phyloP scores from a whole-genome alignment of 2,797 vertebrate genomes.

The Perdix hodgsoniae region DNA sequence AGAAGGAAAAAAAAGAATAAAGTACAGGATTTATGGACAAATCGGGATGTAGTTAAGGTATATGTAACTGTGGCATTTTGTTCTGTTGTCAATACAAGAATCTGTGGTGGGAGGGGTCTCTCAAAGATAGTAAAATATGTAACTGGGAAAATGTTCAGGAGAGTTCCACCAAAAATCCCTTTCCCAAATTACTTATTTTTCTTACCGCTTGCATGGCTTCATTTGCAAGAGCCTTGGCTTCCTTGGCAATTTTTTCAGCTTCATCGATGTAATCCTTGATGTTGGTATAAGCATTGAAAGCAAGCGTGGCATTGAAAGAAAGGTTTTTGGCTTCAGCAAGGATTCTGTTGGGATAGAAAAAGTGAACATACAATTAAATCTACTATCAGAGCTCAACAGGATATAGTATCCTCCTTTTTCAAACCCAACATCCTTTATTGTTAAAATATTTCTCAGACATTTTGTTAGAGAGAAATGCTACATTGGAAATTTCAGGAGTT shows the following conservation, averaged over 20 bases:
- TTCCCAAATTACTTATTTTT: neutral
- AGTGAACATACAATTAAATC: conserved; percentile 36
- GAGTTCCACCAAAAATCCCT: neutral
- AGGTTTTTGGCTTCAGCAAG: conserved; percentile 95
- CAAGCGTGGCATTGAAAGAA: conserved; percentile 96
- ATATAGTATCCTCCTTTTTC: neutral
- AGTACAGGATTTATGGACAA: neutral
- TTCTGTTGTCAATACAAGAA: neutral
- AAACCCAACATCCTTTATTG: neutral
- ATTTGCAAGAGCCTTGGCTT: conserved; percentile 86
- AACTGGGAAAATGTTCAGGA: neutral
- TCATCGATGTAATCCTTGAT: conserved; percentile 91
- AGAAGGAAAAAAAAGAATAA: neutral
- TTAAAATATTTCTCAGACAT: neutral
- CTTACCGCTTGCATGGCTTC: conserved; percentile 91
- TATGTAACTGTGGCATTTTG: neutral
- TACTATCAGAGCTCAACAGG: neutral
- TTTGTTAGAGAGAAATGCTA: neutral
- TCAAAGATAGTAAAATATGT: neutral
- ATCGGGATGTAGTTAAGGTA: neutral
- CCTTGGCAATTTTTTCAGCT: conserved; percentile 90
- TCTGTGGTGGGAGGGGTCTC: neutral
- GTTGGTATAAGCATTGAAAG: conserved; percentile 95
- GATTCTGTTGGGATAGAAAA: conserved; percentile 84
- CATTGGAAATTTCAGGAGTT: neutral